Percentiles rank a stretch among this genome's conserved stretches.
Evolutionary conservation across 2,113 vertebrate genomes (phyloP).

Genomic region (Phocoena phocoena): DNA sequence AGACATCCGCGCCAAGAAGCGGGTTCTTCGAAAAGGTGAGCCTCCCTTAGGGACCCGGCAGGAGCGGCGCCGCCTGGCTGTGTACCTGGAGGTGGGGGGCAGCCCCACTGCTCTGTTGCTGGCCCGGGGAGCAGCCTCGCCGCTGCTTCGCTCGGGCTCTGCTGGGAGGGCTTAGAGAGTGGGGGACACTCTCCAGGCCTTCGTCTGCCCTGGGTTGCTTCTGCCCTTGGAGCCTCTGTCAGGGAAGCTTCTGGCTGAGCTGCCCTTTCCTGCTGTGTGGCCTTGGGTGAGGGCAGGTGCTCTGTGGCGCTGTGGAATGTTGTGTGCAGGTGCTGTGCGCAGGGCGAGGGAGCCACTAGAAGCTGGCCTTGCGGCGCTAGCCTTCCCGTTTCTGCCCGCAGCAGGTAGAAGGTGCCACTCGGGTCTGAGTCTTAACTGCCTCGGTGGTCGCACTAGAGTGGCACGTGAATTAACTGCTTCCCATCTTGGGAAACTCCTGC

Average conservation of each 20-base stretch:
- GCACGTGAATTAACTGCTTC: background rate
- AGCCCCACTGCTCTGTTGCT: background rate
- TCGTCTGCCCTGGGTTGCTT: background rate
- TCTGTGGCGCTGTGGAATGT: background rate
- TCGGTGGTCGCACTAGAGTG: background rate
- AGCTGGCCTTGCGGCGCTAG: accelerated
- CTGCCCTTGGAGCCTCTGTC: background rate
- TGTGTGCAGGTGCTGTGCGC: background rate
- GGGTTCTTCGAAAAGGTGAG: slow-evolving; percentile 96
- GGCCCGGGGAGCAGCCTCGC: background rate
- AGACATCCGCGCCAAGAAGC: slow-evolving; percentile 96
- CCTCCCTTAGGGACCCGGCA: background rate
- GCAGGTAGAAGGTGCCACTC: too few species aligned
- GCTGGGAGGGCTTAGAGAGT: background rate
- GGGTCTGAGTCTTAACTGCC: too few species aligned
- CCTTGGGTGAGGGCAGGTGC: background rate
- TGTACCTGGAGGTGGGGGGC: too few species aligned
- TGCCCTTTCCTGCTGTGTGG: background rate
- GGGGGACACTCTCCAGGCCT: background rate
- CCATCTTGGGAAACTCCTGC: accelerated
- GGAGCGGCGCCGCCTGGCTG: accelerated
- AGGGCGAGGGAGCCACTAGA: background rate
- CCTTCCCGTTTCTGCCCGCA: accelerated
- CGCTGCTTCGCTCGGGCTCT: background rate
- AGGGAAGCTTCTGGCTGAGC: background rate